phyloP scores from a whole-genome alignment of 2,797 vertebrate genomes.

The Notoglanidium macrostoma region DNA sequence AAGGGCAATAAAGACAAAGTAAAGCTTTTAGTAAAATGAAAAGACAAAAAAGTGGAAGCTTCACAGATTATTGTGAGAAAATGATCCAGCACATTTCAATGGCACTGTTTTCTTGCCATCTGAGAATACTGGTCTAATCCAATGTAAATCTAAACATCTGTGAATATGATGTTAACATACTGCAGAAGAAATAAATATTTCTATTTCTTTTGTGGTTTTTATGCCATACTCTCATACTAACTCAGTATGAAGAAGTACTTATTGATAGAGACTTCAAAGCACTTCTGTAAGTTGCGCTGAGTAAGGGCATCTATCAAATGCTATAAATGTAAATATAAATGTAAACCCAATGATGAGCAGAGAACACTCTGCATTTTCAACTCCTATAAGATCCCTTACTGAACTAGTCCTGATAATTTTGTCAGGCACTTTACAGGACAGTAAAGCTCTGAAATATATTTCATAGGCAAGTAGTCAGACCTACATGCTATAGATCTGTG shows the following conservation, averaged over 20 bases:
- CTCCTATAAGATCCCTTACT: background rate
- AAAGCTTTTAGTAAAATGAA: conserved; percentile 2
- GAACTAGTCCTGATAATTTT: background rate
- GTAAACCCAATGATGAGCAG: background rate
- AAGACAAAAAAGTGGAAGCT: background rate
- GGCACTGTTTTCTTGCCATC: conserved; percentile 7
- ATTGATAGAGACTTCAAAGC: background rate
- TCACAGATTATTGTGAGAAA: conserved; percentile 7
- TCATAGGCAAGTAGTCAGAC: background rate
- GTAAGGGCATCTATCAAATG: background rate
- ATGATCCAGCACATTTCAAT: conserved; percentile 6
- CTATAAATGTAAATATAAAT: background rate
- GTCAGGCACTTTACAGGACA: background rate
- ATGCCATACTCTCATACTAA: background rate
- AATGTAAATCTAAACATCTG: background rate
- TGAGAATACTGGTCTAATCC: background rate
- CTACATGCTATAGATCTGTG: background rate
- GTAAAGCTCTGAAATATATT: background rate
- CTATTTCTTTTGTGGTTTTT: background rate
- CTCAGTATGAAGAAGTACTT: background rate
- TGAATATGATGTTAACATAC: background rate
- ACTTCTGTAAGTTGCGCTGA: background rate
- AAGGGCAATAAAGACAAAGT: background rate
- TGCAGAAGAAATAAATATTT: background rate
- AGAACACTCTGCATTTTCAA: background rate